Base-by-base conservation (phyloP, 2,888 invertebrate genomes). In the Heliconius ethilla region DNA sequence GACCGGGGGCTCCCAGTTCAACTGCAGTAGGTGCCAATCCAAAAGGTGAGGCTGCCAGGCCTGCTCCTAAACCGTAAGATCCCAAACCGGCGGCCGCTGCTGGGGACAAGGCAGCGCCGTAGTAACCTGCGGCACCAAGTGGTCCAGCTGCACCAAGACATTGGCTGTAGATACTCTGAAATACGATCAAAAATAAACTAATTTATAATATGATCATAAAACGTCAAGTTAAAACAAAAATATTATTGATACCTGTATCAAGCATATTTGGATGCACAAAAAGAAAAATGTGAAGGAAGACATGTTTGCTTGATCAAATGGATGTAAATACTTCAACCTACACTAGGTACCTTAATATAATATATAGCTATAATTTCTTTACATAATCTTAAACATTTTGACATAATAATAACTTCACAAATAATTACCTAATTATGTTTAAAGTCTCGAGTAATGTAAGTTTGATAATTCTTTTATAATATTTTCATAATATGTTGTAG, bases 261-360 rank as follows among this genome's bases (percentile, higher is more conserved):
- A 84, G 83, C 87, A 89, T 82, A 85, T 86, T 83, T 88, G 88
- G 79, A 85, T 77, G 84, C 85, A 86, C 75, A 88, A 69, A 22
- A 86, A 77, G 66, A 88, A 73, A 75, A 87, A 84, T 45, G 84
- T 80, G 76, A 85, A 85, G 67, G 85, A 75, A 77, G 85, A 84
- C 87, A 88, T 87, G 77, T 40, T 66, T 63, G 13, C 13, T 37
- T 70, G 37, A 45, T 22, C 10, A 13, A 45, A 37, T 25, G 15
- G 33, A 13, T 65, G 37, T 10, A 25, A 6, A 40, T 55, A n/a
- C 9, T 59, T 40, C 25, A 25, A 29, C 45, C 5, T 10, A 29
- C 22, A 72, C 15, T 6, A 15, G 15, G 7, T 10, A 63, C 7
- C 11, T 63, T 70, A n/a, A 40, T 76, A 76, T 76, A 75, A 13